These are phyloP conservation scores for Myotis daubentonii DNA, from an alignment of 2,797 vertebrate species.

Conservation along the genomic window DNA sequence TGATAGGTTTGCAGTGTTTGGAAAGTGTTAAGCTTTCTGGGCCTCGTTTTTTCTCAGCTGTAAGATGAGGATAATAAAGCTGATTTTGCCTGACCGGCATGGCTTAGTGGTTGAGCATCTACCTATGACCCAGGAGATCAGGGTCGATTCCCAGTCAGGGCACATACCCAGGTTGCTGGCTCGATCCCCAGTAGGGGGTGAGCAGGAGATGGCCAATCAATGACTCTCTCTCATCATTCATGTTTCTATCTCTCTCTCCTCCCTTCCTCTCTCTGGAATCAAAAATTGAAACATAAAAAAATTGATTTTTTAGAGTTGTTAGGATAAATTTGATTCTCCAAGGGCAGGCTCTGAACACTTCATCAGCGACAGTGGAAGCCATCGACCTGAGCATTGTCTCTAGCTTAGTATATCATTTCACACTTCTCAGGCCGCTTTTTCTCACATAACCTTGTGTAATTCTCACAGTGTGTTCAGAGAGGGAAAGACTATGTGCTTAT, in stretches of 20 bases:
- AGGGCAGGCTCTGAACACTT: background rate
- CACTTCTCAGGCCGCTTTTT: background rate
- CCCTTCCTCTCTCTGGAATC: too few relatives aligned
- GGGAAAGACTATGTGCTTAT: background rate
- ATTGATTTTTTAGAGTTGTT: background rate
- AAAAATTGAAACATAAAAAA: background rate
- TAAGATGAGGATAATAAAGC: constrained; percentile 3
- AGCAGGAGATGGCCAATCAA: too few relatives aligned
- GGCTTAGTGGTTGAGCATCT: too few relatives aligned
- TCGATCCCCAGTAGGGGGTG: too few relatives aligned
- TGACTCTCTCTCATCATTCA: too few relatives aligned
- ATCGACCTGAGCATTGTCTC: background rate
- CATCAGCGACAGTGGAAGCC: background rate
- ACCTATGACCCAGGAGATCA: too few relatives aligned
- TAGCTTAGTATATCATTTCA: background rate
- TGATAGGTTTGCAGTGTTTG: background rate
- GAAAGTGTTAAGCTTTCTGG: background rate
- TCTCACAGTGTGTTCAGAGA: background rate
- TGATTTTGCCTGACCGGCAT: too few relatives aligned
- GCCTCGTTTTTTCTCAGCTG: background rate
- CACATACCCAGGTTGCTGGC: too few relatives aligned
- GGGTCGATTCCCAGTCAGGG: too few relatives aligned
- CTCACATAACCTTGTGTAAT: background rate
- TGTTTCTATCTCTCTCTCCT: too few relatives aligned
- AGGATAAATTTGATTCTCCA: background rate